Evolutionary conservation across 64 coral and sea anemone species (phyloP).

Genomic region (Dendronephthya gigantea): DNA sequence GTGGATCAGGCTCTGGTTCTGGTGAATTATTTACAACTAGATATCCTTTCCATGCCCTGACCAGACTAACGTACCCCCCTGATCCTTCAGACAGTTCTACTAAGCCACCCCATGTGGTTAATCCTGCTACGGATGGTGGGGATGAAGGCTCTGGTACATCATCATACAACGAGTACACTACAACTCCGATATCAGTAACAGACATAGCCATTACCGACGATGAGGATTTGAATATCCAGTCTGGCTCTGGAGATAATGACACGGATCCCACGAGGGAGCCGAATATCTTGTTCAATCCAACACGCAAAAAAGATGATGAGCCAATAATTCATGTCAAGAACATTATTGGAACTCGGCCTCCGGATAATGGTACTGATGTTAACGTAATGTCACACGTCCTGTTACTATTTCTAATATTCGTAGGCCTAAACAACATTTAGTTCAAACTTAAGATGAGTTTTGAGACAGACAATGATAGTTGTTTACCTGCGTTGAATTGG

Average conservation of each 20-base stretch:
- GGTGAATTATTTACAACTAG: not conserved
- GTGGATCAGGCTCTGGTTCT: not conserved
- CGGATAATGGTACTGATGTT: not conserved
- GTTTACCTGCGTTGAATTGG: no score
- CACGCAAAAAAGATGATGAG: not conserved
- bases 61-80: not conserved
- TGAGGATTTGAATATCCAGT: not conserved
- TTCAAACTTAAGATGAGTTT: no score
- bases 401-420: not conserved
- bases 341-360: not conserved
- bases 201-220: not conserved
- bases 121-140: not conserved
- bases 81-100: not conserved
- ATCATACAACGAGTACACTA: not conserved
- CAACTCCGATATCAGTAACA: not conserved
- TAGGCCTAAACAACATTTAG: not conserved
- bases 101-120: not conserved
- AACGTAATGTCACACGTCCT: not conserved
- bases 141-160: not conserved
- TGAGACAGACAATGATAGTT: no score
- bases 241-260: not conserved
- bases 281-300: not conserved
- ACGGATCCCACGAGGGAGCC: not conserved
- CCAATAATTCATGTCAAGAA: not conserved
- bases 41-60: not conserved